Evolutionary conservation across 2,113 vertebrate species (phyloP), one percentile per base, ranked within the genome.

Genomic region (Thamnaconus septentrionalis): DNA sequence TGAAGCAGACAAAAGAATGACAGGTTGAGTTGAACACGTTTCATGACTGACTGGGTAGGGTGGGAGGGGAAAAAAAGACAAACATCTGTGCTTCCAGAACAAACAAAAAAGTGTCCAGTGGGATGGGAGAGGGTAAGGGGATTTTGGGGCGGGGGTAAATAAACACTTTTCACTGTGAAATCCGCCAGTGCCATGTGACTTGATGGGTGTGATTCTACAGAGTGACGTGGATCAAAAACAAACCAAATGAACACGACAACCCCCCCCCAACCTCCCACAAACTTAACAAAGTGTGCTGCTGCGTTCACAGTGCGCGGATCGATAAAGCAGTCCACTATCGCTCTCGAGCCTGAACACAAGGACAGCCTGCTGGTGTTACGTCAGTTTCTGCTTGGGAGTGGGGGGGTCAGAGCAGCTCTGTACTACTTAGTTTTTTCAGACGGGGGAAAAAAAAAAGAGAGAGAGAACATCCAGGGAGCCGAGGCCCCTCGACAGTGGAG

Each of bases 1-100:
- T 87, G 82, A 91, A 93, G 90, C 92, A 93, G 90, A 91, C 85
- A 88, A 89, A 89, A 89, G 82, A 90, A 93, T 60, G 87, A 89
- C 91, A 87, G 87, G 90, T 84, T 84, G 85, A 92, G 79, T 82
- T 71, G 60, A 81, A 80, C 51, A 63, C 41, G 75, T 48, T 61
- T 5, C 60, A 64, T 57, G 41, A 51, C n/a, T 57, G 31, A 45
- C 5, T 45, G 44, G 5, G 5, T 7, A 45, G 44, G 44, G 44
- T 7, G 7, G 7, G 53, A 6, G 43, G 9, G 59, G 53, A 74
- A 70, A 69, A n/a, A 70, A 5, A 56, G 5, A 80, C 64, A 80
- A 31, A 31, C 7, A 58, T 71, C 56, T 84, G 81, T 71, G 68
- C 43, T 75, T 79, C 55, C 57, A 80, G 60, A 79, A 82, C 70